These are phyloP conservation scores for Strix aluco DNA, from an alignment of 2,113 vertebrate species.

Conservation along the genomic window DNA sequence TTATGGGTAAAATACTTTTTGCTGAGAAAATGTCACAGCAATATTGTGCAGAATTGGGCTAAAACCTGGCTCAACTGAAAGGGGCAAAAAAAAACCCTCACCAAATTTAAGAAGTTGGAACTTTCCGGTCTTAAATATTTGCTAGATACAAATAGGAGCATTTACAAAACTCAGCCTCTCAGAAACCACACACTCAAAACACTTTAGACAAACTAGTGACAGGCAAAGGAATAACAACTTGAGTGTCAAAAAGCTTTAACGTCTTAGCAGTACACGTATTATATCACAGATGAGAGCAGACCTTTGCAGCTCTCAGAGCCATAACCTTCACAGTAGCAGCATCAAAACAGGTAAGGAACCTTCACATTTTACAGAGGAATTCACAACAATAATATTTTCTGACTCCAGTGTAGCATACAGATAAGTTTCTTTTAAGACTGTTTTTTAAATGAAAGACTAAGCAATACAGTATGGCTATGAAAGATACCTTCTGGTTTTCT, in stretches of 20 bases:
- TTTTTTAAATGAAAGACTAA: not conserved
- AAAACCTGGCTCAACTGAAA: not conserved
- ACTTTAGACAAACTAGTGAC: not conserved
- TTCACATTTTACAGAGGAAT: not conserved
- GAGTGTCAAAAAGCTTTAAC: not conserved
- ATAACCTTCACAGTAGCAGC: not conserved
- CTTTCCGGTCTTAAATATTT: not conserved
- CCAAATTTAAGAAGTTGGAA: not conserved
- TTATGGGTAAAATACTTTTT: not conserved
- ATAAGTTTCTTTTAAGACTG: not conserved
- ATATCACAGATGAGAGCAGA: not conserved
- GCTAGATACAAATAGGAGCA: not conserved
- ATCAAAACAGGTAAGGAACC: not conserved
- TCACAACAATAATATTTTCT: not conserved
- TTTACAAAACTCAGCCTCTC: not conserved
- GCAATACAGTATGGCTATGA: not conserved
- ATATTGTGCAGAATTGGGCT: not conserved
- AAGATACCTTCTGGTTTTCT: not conserved
- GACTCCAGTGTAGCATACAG: not conserved
- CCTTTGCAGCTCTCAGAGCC: not conserved
- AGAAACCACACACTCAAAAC: not conserved
- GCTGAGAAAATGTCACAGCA: not conserved
- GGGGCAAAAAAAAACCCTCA: not conserved
- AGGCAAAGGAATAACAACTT: not conserved
- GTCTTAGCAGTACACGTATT: not conserved